These are phyloP conservation scores for Troglohyphantes excavatus DNA, from an alignment of 2,888 invertebrate genomes.

Conservation along the genomic window DNA sequence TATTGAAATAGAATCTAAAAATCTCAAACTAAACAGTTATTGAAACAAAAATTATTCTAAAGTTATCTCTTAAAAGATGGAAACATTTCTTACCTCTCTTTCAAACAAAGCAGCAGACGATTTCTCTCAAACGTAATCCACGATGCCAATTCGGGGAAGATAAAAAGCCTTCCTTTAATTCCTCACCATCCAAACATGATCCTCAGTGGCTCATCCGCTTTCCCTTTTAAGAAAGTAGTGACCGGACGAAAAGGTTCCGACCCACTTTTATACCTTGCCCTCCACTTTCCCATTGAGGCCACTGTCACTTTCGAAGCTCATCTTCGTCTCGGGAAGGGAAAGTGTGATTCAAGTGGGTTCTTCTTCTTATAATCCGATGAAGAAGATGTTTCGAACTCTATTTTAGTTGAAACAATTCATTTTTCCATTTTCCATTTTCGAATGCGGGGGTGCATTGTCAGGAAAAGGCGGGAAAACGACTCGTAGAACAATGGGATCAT, in stretches of 20 bases:
- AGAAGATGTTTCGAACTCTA: not conserved
- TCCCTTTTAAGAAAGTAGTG: not conserved
- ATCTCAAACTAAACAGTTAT: no score
- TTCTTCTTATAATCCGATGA: not conserved
- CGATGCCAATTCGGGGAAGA: not conserved
- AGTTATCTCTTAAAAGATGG: not conserved
- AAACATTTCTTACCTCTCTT: not conserved
- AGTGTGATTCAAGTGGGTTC: not conserved
- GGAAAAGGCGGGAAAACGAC: constrained; percentile 23
- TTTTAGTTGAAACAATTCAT: constrained; percentile 5
- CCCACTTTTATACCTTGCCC: constrained; percentile 61
- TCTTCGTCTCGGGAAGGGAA: not conserved
- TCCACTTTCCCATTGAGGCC: constrained; percentile 38
- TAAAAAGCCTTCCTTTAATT: not conserved
- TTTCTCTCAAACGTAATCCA: not conserved
- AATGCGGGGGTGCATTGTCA: constrained; percentile 34
- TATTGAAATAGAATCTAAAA: no score
- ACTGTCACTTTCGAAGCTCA: constrained; percentile 43
- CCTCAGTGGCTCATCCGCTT: not conserved
- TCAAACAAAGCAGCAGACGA: not conserved
- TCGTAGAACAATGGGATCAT: not conserved
- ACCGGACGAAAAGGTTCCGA: constrained; percentile 27
- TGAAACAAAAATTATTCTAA: no score
- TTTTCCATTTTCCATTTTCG: not conserved
- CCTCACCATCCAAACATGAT: not conserved